Conservation (phyloP, 2,888 invertebrate species). For the Cerastis leucographa region DNA sequence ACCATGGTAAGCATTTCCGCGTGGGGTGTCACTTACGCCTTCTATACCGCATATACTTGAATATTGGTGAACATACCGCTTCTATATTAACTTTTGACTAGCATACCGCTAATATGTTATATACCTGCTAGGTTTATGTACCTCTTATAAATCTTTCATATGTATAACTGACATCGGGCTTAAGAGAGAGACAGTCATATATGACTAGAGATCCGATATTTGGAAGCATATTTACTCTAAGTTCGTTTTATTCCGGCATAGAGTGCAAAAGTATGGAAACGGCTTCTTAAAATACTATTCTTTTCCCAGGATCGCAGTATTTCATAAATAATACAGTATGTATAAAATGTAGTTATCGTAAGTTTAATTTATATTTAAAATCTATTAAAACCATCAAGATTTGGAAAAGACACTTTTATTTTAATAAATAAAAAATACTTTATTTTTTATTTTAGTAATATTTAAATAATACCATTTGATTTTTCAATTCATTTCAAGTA, state of each 20-base stretch:
- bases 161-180: no score
- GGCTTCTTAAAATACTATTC: background rate
- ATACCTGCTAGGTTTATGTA: background rate
- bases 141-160: slow-evolving; percentile 8
- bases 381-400: background rate
- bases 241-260: background rate
- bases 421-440: no score
- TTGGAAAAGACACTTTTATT: no score
- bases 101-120: slow-evolving; percentile 32
- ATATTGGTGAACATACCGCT: slow-evolving; percentile 21
- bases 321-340: background rate
- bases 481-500: background rate
- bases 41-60: background rate
- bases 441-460: no score
- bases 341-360: background rate
- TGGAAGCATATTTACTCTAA: background rate
- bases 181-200: background rate
- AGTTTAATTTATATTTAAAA: background rate
- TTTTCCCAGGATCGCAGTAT: background rate
- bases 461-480: background rate
- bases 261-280: background rate
- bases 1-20: no score
- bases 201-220: background rate
- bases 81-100: slow-evolving; percentile 38
- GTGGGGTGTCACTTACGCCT: no score